Evolutionary conservation across 1,140 invertebrate species (phyloP).

Genomic region (Dendroctonus ponderosae): DNA sequence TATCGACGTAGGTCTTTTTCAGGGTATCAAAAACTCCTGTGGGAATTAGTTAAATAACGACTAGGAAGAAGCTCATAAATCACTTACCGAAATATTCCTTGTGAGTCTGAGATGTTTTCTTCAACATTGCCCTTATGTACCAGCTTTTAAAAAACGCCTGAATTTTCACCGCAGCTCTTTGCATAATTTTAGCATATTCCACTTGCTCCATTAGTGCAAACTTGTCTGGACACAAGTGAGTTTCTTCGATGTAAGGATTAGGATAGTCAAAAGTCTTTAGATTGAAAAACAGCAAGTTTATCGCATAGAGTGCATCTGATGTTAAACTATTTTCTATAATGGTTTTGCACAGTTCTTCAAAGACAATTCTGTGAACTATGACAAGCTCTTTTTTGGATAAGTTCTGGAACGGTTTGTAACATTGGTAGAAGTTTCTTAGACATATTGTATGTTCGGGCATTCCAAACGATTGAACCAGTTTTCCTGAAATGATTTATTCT

Average conservation of each 20-base stretch:
- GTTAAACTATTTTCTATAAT: constrained; percentile 6
- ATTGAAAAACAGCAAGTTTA: constrained; percentile 16
- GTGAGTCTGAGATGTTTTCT: constrained; percentile 9
- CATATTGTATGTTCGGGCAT: constrained; percentile 27
- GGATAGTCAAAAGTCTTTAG: constrained; percentile 19
- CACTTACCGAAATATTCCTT: constrained; percentile 26
- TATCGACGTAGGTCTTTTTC: constrained; percentile 16
- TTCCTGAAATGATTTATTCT: constrained; percentile 14
- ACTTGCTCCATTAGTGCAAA: constrained; percentile 22
- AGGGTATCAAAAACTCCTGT: constrained; percentile 17
- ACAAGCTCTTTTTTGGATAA: constrained; percentile 27
- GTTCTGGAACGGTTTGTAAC: constrained; percentile 40
- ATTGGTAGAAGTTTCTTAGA: constrained; percentile 42
- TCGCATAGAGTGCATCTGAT: not conserved
- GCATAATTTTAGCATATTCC: constrained; percentile 26
- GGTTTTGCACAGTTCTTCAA: constrained; percentile 29
- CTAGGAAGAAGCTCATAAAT: too few species aligned
- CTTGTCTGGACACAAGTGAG: constrained; percentile 11
- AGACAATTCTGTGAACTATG: constrained; percentile 42
- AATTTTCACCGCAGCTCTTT: constrained; percentile 37
- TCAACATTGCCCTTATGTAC: constrained; percentile 30
- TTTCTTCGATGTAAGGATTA: constrained; percentile 17
- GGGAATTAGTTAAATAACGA: not conserved
- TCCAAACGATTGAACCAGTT: constrained; percentile 45
- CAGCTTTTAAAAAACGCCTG: constrained; percentile 40